Evolutionary conservation across 2,797 vertebrate genomes (phyloP), one percentile per base, ranked within the genome.

Genomic region (Pteropus rufus): DNA sequence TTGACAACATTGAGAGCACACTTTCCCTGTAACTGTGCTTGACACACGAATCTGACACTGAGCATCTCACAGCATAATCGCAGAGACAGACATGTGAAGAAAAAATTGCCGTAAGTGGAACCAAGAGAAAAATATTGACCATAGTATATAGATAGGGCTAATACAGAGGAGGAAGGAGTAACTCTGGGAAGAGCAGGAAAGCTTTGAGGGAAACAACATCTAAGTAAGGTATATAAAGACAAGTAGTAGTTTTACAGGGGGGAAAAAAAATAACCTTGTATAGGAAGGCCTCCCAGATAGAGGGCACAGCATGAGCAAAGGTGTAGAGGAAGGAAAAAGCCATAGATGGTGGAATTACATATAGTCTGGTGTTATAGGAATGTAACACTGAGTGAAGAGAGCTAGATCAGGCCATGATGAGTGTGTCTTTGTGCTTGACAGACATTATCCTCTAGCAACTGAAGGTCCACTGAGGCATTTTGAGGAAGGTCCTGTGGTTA

Each of bases 321-420:
- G 54, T n/a, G 23, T 4, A 46, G 19, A n/a, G 29, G 2, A 3
- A 44, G 29, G 1, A 7, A 14, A 31, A 65, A 15, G 23, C 29
- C 44, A 0, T 0, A 15, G 34, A 7, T 19, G 0, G 1, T 5
- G 41, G n/a, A 23, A 21, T 2, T 1, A 3, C 36, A 9, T 14
- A 1, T 2, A 24, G 56, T 4, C 21, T 14, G 0, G 7, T 2
- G 18, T 16, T 4, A 0, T 1, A 2, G 49, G 34, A 41, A 16
- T 1, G 0, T 1, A 5, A 2, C 2, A 10, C 1, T 1, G 24
- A 1, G 1, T 24, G 12, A 60, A 34, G 44, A 72, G 62, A 14
- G 0, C 4, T 10, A 18, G 11, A 23, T 19, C 2, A 2, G n/a
- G 75, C 18, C 26, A 2, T 7, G 21, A 34, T 4, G 15, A 21